Evolutionary conservation across 1,140 invertebrate species (phyloP).

Genomic region (Steinernema khuongi): DNA sequence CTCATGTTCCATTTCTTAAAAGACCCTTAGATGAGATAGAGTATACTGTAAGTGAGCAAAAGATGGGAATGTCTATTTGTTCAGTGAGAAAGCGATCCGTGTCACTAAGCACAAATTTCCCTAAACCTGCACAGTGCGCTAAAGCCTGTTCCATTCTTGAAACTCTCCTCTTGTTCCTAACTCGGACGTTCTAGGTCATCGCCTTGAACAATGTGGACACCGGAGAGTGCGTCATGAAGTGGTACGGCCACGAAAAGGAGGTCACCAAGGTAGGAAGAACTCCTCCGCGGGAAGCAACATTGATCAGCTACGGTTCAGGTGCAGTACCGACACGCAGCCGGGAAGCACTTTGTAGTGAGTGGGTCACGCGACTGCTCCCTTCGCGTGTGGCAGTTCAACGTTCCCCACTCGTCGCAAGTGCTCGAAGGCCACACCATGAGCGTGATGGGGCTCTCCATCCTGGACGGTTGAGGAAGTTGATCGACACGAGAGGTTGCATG

Average conservation of each 20-base stretch:
- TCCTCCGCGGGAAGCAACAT: too few species aligned
- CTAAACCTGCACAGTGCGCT: too few species aligned
- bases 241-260: constrained; percentile 3
- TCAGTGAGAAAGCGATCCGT: too few species aligned
- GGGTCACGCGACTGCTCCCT: neutral
- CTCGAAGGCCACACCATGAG: constrained; percentile 5
- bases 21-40: too few species aligned
- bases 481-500: neutral
- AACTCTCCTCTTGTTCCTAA: too few species aligned
- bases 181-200: neutral
- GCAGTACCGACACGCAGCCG: neutral
- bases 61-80: too few species aligned
- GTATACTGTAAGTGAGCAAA: too few species aligned
- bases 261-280: constrained; percentile 13
- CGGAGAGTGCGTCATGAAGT: constrained; percentile 5
- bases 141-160: too few species aligned
- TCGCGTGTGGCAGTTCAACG: constrained; percentile 3
- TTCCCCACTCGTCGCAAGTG: neutral
- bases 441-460: neutral
- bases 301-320: neutral
- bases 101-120: too few species aligned
- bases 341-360: constrained; percentile 5
- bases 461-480: neutral
- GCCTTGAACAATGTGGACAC: constrained; percentile 1
- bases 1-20: too few species aligned